Evolutionary conservation across 2,797 vertebrate species (phyloP).

Genomic region (Ctenosaura bakeri): DNA sequence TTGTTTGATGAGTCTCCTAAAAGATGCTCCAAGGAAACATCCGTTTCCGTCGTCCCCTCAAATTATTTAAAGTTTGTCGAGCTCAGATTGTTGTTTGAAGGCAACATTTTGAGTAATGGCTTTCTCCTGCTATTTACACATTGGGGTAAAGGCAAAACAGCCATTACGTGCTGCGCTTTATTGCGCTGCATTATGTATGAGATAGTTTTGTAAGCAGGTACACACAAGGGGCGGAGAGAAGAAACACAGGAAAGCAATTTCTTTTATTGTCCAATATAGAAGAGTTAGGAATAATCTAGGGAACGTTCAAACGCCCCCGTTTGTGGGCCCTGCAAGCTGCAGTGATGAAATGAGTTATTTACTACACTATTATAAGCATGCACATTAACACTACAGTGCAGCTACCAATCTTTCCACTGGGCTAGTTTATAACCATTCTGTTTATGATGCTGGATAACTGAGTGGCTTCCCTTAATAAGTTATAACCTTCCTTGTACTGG

Average conservation of each 20-base stretch:
- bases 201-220: constrained; percentile 70
- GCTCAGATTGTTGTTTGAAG: constrained; percentile 67
- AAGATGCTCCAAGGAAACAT: constrained; percentile 66
- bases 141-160: constrained; percentile 49
- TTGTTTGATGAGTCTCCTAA: constrained; percentile 57
- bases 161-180: constrained; percentile 57
- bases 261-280: constrained; percentile 57
- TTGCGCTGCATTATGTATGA: constrained; percentile 73
- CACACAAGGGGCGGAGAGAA: constrained; percentile 50
- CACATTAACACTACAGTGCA: not conserved
- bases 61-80: constrained; percentile 73
- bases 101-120: constrained; percentile 57
- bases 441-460: not conserved
- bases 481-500: constrained; percentile 3
- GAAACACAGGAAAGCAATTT: constrained; percentile 63
- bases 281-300: constrained; percentile 64
- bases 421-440: constrained; percentile 19
- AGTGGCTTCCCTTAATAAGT: constrained; percentile 14
- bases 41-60: constrained; percentile 44
- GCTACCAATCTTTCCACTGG: constrained; percentile 35
- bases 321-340: constrained; percentile 51
- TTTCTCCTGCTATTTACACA: constrained; percentile 68
- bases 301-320: constrained; percentile 58
- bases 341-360: constrained; percentile 54
- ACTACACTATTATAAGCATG: constrained; percentile 38